Conservation (phyloP, 2,797 vertebrate genomes). For the Coregonus ussuriensis region DNA sequence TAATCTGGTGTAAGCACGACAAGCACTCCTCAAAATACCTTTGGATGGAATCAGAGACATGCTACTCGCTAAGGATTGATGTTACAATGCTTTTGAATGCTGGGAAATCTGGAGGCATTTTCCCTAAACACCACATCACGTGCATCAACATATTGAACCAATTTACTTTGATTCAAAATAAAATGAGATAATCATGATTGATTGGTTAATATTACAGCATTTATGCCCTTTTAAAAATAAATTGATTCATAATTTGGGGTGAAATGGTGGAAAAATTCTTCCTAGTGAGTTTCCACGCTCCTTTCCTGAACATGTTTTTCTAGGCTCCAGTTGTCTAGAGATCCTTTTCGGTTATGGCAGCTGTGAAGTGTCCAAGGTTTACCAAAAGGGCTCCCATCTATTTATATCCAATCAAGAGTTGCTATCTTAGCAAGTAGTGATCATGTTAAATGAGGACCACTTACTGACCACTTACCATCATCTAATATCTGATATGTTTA, state of each 20-base stretch:
- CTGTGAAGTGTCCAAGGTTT: slow-evolving; percentile 24
- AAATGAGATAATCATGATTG: neutral
- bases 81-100: neutral
- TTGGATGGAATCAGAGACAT: neutral
- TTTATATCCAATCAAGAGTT: slow-evolving; percentile 37
- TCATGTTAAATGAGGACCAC: neutral
- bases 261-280: neutral
- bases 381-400: slow-evolving; percentile 39
- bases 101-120: neutral
- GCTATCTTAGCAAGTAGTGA: neutral
- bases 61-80: neutral
- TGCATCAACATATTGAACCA: neutral
- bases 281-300: neutral
- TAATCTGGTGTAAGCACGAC: neutral
- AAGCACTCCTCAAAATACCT: neutral
- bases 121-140: neutral
- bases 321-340: slow-evolving; percentile 15
- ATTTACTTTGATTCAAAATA: neutral
- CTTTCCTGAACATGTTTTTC: slow-evolving; percentile 17
- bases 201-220: too few relatives aligned
- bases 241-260: neutral
- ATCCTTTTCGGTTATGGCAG: slow-evolving; percentile 22
- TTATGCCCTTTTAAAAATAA: too few relatives aligned
- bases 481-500: neutral
- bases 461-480: neutral